Evolutionary conservation across 2,888 invertebrate genomes (phyloP).

Genomic region (Phaedon cochleariae): DNA sequence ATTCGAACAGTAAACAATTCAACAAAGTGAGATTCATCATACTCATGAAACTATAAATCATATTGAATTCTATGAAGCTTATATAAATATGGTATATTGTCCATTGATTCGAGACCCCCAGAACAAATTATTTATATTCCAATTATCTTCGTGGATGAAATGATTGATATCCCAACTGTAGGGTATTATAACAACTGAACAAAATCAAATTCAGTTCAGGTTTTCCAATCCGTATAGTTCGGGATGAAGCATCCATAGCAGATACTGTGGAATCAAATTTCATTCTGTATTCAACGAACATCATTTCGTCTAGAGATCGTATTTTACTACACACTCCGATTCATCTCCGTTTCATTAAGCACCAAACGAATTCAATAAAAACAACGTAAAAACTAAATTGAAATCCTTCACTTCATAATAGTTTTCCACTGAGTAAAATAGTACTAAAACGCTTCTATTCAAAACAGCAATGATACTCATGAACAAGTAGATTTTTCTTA

Average conservation of each 20-base stretch:
- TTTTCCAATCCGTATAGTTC: conserved; percentile 23
- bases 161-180: no score
- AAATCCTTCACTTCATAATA: conserved; percentile 16
- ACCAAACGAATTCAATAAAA: conserved; percentile 33
- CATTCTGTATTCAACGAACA: conserved; percentile 28
- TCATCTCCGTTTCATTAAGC: conserved; percentile 37
- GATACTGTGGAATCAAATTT: conserved; percentile 32
- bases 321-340: conserved; percentile 30
- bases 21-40: no score
- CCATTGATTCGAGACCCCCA: no score
- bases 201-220: conserved; percentile 23
- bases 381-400: conserved; percentile 32
- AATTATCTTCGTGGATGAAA: no score
- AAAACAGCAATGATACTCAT: conserved; percentile 8
- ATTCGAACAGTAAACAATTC: no score
- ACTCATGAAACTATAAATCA: no score
- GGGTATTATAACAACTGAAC: no score
- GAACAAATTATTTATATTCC: no score
- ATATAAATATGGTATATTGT: no score
- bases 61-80: no score
- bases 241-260: background rate
- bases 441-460: conserved; percentile 10
- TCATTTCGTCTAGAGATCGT: conserved; percentile 30
- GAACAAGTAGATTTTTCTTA: background rate
- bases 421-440: conserved; percentile 3